Conservation (phyloP, 2,797 vertebrate species). For the Bucorvus abyssinicus region DNA sequence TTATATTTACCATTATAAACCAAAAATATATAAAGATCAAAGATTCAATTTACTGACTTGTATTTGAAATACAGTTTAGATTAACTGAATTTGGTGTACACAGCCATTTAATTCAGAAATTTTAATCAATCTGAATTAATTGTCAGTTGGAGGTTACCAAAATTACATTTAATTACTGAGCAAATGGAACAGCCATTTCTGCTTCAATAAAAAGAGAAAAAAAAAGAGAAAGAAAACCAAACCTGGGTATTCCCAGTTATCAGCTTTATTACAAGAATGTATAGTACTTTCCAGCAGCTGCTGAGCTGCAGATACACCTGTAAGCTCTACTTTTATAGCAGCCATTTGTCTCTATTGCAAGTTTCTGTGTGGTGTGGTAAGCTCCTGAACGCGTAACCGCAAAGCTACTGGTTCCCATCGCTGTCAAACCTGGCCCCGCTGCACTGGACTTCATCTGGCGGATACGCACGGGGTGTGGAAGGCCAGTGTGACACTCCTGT, state of each 20-base stretch:
- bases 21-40: conserved; percentile 67
- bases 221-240: neutral
- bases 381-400: neutral
- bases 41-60: conserved; percentile 29
- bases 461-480: neutral
- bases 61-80: conserved; percentile 37
- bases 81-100: conserved; percentile 2
- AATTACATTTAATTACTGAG: neutral
- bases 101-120: conserved; percentile 33
- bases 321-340: conserved; percentile 33
- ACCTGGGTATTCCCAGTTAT: neutral
- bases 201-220: neutral
- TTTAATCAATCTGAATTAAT: conserved; percentile 5
- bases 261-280: neutral
- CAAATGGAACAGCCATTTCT: neutral
- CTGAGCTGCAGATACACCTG: conserved; percentile 5
- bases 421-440: neutral
- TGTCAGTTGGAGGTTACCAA: neutral
- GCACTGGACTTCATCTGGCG: fast-evolving
- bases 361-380: neutral
- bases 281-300: neutral
- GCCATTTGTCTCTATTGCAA: neutral
- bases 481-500: neutral
- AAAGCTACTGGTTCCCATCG: neutral
- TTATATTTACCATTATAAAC: conserved; percentile 70